Evolutionary conservation across 1,140 invertebrate genomes (phyloP).

Genomic region (Tyrophagus putrescentiae): DNA sequence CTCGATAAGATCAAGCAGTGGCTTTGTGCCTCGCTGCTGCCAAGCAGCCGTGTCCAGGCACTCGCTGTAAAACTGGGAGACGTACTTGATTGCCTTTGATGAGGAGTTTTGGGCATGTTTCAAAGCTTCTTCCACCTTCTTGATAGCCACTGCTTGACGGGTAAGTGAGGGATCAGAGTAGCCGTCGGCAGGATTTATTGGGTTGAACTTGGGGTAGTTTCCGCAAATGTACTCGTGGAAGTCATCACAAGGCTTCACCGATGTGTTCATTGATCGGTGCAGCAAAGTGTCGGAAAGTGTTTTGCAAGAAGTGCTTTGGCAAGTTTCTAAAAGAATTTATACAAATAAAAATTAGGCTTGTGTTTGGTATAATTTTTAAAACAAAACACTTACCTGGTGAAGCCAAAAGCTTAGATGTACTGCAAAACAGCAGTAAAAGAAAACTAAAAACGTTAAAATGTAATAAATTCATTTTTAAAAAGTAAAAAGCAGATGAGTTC

Average conservation of each 20-base stretch:
- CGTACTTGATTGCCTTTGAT: neutral
- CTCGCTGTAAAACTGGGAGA: constrained; percentile 1
- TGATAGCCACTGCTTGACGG: neutral
- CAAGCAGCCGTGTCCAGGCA: constrained; percentile 5
- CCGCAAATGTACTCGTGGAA: constrained; percentile 54
- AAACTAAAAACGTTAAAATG: too few species aligned
- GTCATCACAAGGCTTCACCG: constrained; percentile 44
- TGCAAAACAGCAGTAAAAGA: too few species aligned
- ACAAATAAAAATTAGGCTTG: too few species aligned
- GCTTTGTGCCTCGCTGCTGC: too few species aligned
- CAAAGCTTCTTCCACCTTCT: neutral
- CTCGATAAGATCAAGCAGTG: too few species aligned
- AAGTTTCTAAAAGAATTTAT: neutral
- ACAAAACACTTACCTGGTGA: too few species aligned
- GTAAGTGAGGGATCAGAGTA: too few species aligned
- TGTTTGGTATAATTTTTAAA: too few species aligned
- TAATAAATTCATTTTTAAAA: too few species aligned
- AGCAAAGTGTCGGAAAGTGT: constrained; percentile 1
- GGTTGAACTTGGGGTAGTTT: constrained; percentile 42
- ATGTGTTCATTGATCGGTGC: constrained; percentile 35
- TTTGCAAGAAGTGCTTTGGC: neutral
- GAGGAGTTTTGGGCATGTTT: neutral
- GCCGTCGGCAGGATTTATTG: constrained; percentile 35
- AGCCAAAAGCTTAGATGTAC: too few species aligned
- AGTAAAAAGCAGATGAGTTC: too few species aligned